phyloP scores from a whole-genome alignment of 2,888 invertebrate genomes.

The Arge pagana region DNA sequence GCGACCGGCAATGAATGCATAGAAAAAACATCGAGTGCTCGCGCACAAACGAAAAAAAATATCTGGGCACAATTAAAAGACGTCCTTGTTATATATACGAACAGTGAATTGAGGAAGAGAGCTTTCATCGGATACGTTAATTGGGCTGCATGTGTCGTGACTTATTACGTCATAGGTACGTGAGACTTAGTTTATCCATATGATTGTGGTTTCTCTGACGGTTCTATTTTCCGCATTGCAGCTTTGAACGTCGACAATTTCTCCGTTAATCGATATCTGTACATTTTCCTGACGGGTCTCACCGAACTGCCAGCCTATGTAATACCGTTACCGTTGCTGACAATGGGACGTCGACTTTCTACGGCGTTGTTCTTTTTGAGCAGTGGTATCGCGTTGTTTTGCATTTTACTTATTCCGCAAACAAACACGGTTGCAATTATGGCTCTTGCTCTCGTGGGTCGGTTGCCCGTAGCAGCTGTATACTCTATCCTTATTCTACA shows the following conservation, averaged over 20 bases:
- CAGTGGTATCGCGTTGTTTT: slow-evolving; percentile 58
- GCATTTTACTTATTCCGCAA: slow-evolving; percentile 58
- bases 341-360: slow-evolving; percentile 59
- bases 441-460: slow-evolving; percentile 59
- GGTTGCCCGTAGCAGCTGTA: slow-evolving; percentile 63
- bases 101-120: slow-evolving; percentile 39
- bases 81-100: slow-evolving; percentile 36
- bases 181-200: background rate
- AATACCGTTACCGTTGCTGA: slow-evolving; percentile 60
- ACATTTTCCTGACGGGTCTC: slow-evolving; percentile 60
- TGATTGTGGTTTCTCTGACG: too few relatives aligned
- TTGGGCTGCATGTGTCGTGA: slow-evolving; percentile 45
- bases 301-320: slow-evolving; percentile 64
- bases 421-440: slow-evolving; percentile 38
- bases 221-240: slow-evolving; percentile 40
- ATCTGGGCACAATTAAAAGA: slow-evolving; percentile 29
- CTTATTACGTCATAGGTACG: slow-evolving; percentile 45
- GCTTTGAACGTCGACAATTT: slow-evolving; percentile 63
- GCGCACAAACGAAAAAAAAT: too few relatives aligned
- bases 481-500: slow-evolving; percentile 65
- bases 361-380: slow-evolving; percentile 57
- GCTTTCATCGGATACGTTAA: slow-evolving; percentile 40
- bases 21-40: too few relatives aligned
- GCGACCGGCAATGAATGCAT: too few relatives aligned
- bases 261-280: slow-evolving; percentile 60